Evolutionary conservation across 2,888 invertebrate species (phyloP).

Genomic region (Notocelia uddmanniana): DNA sequence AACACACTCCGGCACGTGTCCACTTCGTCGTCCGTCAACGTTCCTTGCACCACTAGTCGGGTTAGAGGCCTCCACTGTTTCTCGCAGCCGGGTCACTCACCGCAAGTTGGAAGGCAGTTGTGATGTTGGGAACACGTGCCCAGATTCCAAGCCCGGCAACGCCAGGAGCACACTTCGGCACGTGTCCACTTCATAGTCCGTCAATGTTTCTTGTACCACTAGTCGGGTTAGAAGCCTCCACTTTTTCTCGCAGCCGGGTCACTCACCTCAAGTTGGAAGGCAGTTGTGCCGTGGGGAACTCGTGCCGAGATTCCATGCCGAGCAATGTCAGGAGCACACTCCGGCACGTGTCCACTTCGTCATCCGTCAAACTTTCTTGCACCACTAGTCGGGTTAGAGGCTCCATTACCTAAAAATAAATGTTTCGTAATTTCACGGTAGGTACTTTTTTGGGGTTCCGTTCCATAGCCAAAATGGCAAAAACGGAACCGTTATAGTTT

Average conservation of each 20-base stretch:
- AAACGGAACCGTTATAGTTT: too few relatives aligned
- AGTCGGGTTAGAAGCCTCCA: slow-evolving; percentile 92
- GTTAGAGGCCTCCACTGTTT: slow-evolving; percentile 94
- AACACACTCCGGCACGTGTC: slow-evolving; percentile 94
- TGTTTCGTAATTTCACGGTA: not conserved
- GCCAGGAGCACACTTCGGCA: slow-evolving; percentile 94
- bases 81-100: slow-evolving; percentile 87
- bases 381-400: slow-evolving; percentile 92
- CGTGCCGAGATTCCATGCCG: slow-evolving; percentile 93
- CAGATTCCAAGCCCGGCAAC: slow-evolving; percentile 92
- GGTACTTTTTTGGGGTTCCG: too few relatives aligned
- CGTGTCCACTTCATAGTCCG: slow-evolving; percentile 93
- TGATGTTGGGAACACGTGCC: slow-evolving; percentile 92
- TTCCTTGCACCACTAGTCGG: slow-evolving; percentile 84
- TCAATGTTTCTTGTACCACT: slow-evolving; percentile 91
- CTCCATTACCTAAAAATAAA: slow-evolving; percentile 88
- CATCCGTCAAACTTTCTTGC: slow-evolving; percentile 93
- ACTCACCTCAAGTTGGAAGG: slow-evolving; percentile 84
- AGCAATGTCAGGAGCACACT: slow-evolving; percentile 93
- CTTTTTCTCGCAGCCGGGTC: slow-evolving; percentile 59
- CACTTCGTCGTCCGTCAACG: slow-evolving; percentile 94
- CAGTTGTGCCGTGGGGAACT: slow-evolving; percentile 90
- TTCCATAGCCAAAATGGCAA: too few relatives aligned
- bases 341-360: slow-evolving; percentile 94
- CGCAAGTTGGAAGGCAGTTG: slow-evolving; percentile 87